Evolutionary conservation across 2,113 vertebrate genomes (phyloP).

Genomic region (Menura novaehollandiae): DNA sequence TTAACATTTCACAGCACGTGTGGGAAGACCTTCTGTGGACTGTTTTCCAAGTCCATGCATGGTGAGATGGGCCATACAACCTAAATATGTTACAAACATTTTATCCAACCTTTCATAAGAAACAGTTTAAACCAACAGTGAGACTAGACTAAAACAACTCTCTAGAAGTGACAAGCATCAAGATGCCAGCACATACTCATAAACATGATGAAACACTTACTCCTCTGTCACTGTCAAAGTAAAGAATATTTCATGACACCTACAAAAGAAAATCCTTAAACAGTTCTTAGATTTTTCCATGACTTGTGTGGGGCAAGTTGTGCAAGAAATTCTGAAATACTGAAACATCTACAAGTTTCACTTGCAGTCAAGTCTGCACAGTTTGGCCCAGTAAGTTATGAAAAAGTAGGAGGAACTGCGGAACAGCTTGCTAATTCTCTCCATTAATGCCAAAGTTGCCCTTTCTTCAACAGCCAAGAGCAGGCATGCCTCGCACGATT

Average conservation of each 20-base stretch:
- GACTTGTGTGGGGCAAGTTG: background rate
- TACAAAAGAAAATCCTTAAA: conserved; percentile 37
- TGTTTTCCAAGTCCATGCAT: background rate
- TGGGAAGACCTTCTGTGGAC: background rate
- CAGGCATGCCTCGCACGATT: background rate
- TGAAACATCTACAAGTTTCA: conserved; percentile 4
- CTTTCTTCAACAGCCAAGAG: conserved; percentile 10
- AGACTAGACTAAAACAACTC: background rate
- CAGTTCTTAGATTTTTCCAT: conserved; percentile 18
- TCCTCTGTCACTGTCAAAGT: conserved; percentile 27
- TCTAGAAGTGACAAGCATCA: background rate
- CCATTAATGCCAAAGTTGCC: conserved; percentile 20
- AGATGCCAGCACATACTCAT: conserved; percentile 21
- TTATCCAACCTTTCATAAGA: background rate
- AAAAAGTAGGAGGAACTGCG: conserved; percentile 45
- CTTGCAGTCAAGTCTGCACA: conserved; percentile 32
- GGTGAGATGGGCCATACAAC: background rate
- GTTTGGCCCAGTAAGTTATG: conserved; percentile 3
- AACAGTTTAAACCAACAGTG: background rate
- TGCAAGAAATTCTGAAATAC: conserved; percentile 1
- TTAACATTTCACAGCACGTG: background rate
- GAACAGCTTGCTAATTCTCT: conserved; percentile 30
- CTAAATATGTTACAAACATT: background rate
- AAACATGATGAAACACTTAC: conserved; percentile 20
- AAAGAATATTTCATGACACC: conserved; percentile 38